phyloP scores from a whole-genome alignment of 2,888 invertebrate species.

The Acanthoscelides obtectus region DNA sequence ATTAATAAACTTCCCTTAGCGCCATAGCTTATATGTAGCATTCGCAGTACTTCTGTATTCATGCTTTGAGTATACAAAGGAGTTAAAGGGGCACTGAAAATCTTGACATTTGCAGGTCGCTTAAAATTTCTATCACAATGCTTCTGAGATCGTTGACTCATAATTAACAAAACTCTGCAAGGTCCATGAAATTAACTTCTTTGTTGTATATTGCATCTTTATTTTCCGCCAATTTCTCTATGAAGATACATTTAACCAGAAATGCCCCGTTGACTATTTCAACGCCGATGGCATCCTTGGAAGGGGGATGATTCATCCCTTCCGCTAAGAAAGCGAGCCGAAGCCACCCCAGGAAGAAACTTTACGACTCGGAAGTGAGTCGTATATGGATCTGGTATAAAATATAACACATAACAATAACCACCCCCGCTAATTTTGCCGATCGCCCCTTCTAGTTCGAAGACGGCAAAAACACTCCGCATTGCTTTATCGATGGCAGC shows the following conservation, averaged over 20 bases:
- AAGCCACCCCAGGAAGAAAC: neutral
- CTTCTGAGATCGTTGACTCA: too few species aligned
- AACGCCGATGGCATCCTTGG: neutral
- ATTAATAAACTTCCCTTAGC: too few species aligned
- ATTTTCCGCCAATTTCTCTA: neutral
- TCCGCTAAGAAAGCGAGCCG: neutral
- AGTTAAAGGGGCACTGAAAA: too few species aligned
- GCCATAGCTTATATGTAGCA: too few species aligned
- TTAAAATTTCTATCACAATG: too few species aligned
- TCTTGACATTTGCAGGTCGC: too few species aligned
- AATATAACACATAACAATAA: neutral
- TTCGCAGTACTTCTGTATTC: too few species aligned
- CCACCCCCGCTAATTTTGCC: conserved; percentile 2
- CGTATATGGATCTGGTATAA: neutral
- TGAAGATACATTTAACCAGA: neutral
- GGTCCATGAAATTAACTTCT: too few species aligned
- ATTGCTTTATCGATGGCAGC: neutral
- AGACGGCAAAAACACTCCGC: neutral
- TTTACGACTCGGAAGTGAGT: neutral
- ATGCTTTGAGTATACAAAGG: too few species aligned
- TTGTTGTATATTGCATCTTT: neutral
- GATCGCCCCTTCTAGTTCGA: neutral
- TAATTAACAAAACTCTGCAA: too few species aligned
- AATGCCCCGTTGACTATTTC: neutral
- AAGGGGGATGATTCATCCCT: neutral